A percentile compares a stretch with the other conserved stretches of the same genome.
These are phyloP conservation scores for Paedocypris sp. DNA, from an alignment of 2,113 vertebrate species.

Conservation along the genomic window DNA sequence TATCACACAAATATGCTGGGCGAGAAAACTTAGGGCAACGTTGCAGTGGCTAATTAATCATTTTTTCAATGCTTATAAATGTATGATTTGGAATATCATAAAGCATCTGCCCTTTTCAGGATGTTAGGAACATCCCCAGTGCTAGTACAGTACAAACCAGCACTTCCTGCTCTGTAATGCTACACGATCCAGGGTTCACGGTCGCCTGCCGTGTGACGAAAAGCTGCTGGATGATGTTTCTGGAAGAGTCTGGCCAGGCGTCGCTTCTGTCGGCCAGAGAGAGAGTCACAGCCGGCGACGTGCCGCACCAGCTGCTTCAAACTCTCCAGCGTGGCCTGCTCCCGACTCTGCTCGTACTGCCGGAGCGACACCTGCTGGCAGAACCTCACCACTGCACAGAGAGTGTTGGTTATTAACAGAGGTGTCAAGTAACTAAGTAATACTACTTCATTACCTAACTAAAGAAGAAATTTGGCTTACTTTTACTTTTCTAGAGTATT, in stretches of 20 bases:
- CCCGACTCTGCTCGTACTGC: slow-evolving; percentile 65
- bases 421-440: too few species aligned
- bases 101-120: too few species aligned
- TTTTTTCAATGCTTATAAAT: too few species aligned
- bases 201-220: slow-evolving; percentile 45
- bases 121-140: too few species aligned
- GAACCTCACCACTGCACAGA: slow-evolving; percentile 67
- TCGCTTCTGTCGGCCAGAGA: slow-evolving; percentile 62
- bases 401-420: too few species aligned
- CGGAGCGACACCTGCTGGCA: slow-evolving; percentile 62
- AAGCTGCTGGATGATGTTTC: slow-evolving; percentile 67
- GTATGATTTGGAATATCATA: too few species aligned
- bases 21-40: too few species aligned
- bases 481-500: too few species aligned
- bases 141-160: not conserved
- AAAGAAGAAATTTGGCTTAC: too few species aligned
- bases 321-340: slow-evolving; percentile 49
- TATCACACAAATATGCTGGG: too few species aligned
- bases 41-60: too few species aligned
- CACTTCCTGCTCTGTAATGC: not conserved
- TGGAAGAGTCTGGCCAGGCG: slow-evolving; percentile 66
- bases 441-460: too few species aligned
- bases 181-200: not conserved
- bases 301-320: slow-evolving; percentile 58
- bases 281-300: slow-evolving; percentile 45